Evolutionary conservation across 2,888 invertebrate species (phyloP), one percentile per base, ranked within the genome.

Genomic region (Xestia xanthographa): DNA sequence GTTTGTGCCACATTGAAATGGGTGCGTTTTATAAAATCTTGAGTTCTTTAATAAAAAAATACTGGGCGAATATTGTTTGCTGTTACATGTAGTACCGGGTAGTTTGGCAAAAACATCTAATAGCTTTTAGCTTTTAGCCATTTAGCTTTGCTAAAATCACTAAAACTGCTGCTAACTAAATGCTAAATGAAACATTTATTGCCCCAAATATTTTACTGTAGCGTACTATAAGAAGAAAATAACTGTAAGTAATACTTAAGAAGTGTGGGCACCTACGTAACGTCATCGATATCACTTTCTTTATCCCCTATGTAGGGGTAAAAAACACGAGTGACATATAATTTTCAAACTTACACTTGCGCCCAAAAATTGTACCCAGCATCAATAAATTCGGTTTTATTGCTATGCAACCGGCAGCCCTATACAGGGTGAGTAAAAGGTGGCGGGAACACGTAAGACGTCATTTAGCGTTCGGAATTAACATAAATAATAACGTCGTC

Each of bases 401-500:
- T 84, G 86, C 72, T 79, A 58, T 86, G 82, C 85, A 79, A 66
- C 77, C 72, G 81, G 80, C 90, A 91, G 90, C 90, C 92, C 92
- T 92, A 90, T 85, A 79, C 85, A 86, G 84, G 79, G 86, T 79
- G 86, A 89, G 88, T 87, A 85, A 87, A 90, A 94, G 94, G 94
- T 94, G 93, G 91, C 90, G 89, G 83, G 88, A 92, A 91, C 94
- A 95, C 95, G 95, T 95, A 94, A 95, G 94, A 93, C 95, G 96
- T 95, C 95, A 95, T 94, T 95, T 94, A 94, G 92, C 93, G 92
- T 92, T 92, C 88, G 90, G 92, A 96, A 96, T 96, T 96, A 96
- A 95, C 96, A 96, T 96, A 96, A 96, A 96, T 96, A 96, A 96
- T 96, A 95, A 95, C 95, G 95, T 95, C 95, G 95, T 96, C 95